phyloP scores from a whole-genome alignment of 1,140 invertebrate species.

The Ostrea denselamellosa region DNA sequence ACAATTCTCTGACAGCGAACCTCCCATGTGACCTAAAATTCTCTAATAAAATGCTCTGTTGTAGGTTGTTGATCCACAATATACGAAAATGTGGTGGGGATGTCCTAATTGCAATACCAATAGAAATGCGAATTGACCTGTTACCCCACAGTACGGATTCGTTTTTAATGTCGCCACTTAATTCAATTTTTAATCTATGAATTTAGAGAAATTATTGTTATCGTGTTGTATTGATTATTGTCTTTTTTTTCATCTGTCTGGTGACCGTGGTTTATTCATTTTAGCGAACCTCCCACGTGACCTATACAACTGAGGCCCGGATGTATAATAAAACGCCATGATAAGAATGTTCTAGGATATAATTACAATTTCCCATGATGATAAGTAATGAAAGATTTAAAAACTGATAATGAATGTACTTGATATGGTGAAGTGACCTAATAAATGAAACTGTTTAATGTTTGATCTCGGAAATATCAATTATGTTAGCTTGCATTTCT shows the following conservation, averaged over 20 bases:
- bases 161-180: neutral
- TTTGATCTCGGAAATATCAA: constrained; percentile 16
- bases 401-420: neutral
- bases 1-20: too few species aligned
- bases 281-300: neutral
- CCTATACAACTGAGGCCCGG: neutral
- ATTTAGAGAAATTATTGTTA: neutral
- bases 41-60: too few species aligned
- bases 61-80: too few species aligned
- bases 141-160: neutral
- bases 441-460: neutral
- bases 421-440: constrained; percentile 7
- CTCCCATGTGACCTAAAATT: too few species aligned
- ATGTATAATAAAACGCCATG: constrained; percentile 3
- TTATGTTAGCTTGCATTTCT: neutral
- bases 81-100: too few species aligned
- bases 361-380: constrained; percentile 15
- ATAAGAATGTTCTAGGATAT: constrained; percentile 1
- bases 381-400: constrained; percentile 12
- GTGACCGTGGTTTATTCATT: neutral
- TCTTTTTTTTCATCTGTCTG: neutral
- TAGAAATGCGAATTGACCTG: neutral
- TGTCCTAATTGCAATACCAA: too few species aligned
- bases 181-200: neutral
- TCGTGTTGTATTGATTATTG: neutral